phyloP scores from a whole-genome alignment of 2,888 invertebrate genomes.

The Drosophila melanosoma region DNA sequence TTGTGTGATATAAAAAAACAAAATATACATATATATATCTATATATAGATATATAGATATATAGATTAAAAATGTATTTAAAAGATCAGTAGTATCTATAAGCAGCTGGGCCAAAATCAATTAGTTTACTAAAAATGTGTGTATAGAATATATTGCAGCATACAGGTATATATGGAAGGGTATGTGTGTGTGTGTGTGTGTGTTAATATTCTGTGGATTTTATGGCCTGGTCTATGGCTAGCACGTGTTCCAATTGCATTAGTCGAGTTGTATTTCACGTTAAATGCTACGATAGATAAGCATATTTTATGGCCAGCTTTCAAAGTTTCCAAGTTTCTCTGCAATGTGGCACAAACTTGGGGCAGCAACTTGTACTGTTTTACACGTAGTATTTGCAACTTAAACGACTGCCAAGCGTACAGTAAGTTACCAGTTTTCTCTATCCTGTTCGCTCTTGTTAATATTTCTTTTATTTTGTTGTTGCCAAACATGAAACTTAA shows the following conservation, averaged over 20 bases:
- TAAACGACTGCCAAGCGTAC: conserved; percentile 60
- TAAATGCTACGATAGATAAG: conserved; percentile 64
- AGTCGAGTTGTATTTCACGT: conserved; percentile 74
- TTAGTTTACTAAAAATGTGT: not conserved
- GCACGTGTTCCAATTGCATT: conserved; percentile 74
- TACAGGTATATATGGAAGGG: not conserved
- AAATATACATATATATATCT: not conserved
- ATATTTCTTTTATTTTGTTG: not conserved
- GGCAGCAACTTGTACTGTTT: conserved; percentile 39
- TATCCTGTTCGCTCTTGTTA: not conserved
- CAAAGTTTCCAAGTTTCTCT: conserved; percentile 34
- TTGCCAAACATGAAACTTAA: conserved; percentile 30
- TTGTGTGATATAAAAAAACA: conserved; percentile 24
- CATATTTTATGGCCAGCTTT: conserved; percentile 58
- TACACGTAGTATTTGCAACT: conserved; percentile 54
- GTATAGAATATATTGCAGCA: not conserved
- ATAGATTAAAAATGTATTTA: not conserved
- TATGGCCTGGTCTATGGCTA: conserved; percentile 25
- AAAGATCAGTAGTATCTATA: not conserved
- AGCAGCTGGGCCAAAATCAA: conserved; percentile 7
- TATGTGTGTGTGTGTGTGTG: not conserved
- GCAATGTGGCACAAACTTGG: conserved; percentile 33
- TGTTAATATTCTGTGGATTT: conserved; percentile 6
- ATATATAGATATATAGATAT: conserved; percentile 1
- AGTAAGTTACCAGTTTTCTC: conserved; percentile 28